Evolutionary conservation across 2,113 vertebrate species (phyloP), one percentile per base, ranked within the genome.

Genomic region (Aleadryas rufinucha): DNA sequence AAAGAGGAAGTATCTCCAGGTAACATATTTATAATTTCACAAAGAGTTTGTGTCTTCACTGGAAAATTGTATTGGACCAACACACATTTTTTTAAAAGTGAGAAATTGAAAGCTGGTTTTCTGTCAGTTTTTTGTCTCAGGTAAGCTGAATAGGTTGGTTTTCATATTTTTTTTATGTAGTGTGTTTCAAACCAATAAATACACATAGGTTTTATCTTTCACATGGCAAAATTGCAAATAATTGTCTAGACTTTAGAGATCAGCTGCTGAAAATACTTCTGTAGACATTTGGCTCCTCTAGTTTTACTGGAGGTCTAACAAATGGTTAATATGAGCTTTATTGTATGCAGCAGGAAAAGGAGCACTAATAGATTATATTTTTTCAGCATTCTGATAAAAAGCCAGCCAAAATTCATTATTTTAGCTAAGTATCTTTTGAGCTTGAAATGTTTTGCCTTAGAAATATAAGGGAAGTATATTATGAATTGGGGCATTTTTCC

Each of bases 1-100:
- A 99, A 99, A 93, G 99, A 99, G 66, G 99, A 99, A 89, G 99
- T 99, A 77, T 99, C 99, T 86, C 99, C 99, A 98, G 99, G 99
- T 99, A 98, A 97, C 18, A 31, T 8, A 12, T 63, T 61, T 60
- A 21, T 49, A 26, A 27, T 77, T 76, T 89, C 28, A 61, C 23
- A 50, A 47, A 66, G n/a, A 59, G 59, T 61, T 20, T 26, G 6
- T 74, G 23, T 77, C 44, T 71, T 16, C 57, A 10, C 5, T 79
- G 86, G 49, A 65, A 93, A 82, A 45, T 39, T 63, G 6, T 26
- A 6, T 79, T 54, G 42, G 33, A n/a, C 31, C 6, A 60, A 16
- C 45, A 27, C 3, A 6, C 33, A 52, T 72, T 2, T 82, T 54
- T 26, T 5, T 0, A 2, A 26, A 86, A 61, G 16, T 50, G 24